Evolutionary conservation across 2,113 vertebrate genomes (phyloP), one percentile per base, ranked within the genome.

Genomic region (Plectropomus leopardus): DNA sequence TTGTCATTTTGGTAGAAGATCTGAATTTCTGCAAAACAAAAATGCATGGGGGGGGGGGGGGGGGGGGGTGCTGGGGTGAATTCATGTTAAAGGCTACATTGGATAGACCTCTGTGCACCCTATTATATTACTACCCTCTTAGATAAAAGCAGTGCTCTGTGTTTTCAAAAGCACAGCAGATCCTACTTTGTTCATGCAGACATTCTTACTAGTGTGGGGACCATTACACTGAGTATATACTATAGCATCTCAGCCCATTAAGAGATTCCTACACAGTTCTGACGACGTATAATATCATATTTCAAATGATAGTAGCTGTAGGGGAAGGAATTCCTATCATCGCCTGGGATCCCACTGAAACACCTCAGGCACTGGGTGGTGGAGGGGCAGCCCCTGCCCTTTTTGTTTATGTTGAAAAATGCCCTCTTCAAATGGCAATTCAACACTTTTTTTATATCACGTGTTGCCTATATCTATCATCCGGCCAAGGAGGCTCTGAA

Each of bases 301-400:
- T 30, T 82, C 9, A 72, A 84, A 85, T 71, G 17, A 84, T 71
- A 44, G 42, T 26, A n/a, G 65, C 42, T 71, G 7, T 34, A 50
- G 17, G 32, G 19, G 16, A 75, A 58, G 70, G 24, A 71, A 79
- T 82, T 80, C 57, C 76, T 78, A n/a, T 76, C 42, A 66, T 84
- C 71, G 79, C 54, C 61, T 85, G 53, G 36, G 75, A 67, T 63
- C 65, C 51, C 60, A 66, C 6, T 81, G 34, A 79, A 83, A 75
- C 55, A 61, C 48, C 14, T 51, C 53, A 57, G 44, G 24, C 57
- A 9, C 23, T 24, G 28, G 47, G 28, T 74, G n/a, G 34, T 34
- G 5, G 10, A 48, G 5, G 14, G 4, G 24, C 24, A 36, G 21
- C 44, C 16, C 34, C 15, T 30, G 4, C 1, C 1, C 30, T 50